Conservation (phyloP, 1,140 invertebrate species). For the Philaenus spumarius region DNA sequence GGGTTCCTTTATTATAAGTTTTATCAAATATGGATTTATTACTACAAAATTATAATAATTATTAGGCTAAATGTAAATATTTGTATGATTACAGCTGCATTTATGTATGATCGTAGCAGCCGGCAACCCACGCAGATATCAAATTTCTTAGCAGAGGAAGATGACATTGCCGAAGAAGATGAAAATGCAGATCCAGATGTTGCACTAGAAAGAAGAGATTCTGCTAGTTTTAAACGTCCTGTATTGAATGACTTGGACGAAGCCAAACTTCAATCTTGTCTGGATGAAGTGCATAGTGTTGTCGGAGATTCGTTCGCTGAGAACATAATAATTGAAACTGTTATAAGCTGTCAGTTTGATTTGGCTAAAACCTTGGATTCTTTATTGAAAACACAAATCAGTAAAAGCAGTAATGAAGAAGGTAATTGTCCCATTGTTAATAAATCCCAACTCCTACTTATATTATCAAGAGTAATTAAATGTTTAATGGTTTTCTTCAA, state of each 20-base stretch:
- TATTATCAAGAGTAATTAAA: no score
- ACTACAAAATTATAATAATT: neutral
- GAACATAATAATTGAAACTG: conserved; percentile 54
- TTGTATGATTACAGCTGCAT: conserved; percentile 52
- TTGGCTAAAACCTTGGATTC: conserved; percentile 61
- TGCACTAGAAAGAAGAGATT: conserved; percentile 32
- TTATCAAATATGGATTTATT: no score
- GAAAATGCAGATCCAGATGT: conserved; percentile 45
- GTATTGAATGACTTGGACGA: conserved; percentile 54
- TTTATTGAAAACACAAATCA: conserved; percentile 47
- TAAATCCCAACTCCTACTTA: no score
- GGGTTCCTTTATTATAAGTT: no score
- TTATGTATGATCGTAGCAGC: conserved; percentile 71
- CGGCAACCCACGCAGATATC: conserved; percentile 54
- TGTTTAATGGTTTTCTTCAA: no score
- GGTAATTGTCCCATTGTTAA: conserved; percentile 2
- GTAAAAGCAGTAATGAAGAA: neutral
- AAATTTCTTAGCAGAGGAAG: conserved; percentile 58
- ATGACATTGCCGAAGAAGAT: conserved; percentile 67
- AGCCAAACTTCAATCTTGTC: conserved; percentile 70
- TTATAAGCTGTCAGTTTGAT: conserved; percentile 63
- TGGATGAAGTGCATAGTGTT: conserved; percentile 73
- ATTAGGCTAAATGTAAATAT: no score
- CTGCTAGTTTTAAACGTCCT: conserved; percentile 10
- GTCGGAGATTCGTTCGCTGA: conserved; percentile 70